Evolutionary conservation across 2,797 vertebrate genomes (phyloP).

Genomic region (Channa striata): DNA sequence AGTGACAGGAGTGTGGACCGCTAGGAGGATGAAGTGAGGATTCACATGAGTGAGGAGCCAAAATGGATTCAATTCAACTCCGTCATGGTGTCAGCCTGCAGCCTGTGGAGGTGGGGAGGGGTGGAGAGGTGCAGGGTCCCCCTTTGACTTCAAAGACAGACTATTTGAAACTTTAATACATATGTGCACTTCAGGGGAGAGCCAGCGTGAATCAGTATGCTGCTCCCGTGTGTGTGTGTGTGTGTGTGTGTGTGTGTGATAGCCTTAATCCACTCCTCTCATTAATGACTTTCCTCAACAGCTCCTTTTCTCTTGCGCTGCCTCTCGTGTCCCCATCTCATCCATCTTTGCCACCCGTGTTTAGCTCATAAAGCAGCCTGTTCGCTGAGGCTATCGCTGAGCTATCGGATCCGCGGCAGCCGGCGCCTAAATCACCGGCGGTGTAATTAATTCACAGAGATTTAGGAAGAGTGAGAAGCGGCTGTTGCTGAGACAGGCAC

Average conservation of each 20-base stretch:
- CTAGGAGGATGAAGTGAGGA: slow-evolving; percentile 43
- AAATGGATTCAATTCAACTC: slow-evolving; percentile 48
- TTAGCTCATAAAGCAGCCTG: slow-evolving; percentile 48
- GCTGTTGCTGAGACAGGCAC: slow-evolving; percentile 46
- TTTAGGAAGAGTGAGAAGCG: slow-evolving; percentile 44
- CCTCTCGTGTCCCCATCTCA: neutral
- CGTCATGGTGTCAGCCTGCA: slow-evolving; percentile 30
- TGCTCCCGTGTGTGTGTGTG: neutral
- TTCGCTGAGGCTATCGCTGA: slow-evolving; percentile 35
- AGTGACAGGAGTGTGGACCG: slow-evolving; percentile 52
- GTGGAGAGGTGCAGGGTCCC: slow-evolving; percentile 1
- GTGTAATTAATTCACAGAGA: slow-evolving; percentile 61
- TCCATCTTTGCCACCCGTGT: slow-evolving; percentile 33
- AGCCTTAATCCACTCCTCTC: slow-evolving; percentile 29
- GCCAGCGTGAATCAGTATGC: slow-evolving; percentile 32
- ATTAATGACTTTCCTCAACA: slow-evolving; percentile 43
- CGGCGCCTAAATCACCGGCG: slow-evolving; percentile 30
- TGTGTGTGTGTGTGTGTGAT: slow-evolving; percentile 11
- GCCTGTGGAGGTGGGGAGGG: slow-evolving; percentile 5
- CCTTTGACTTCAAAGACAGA: slow-evolving; percentile 8
- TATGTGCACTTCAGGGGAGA: slow-evolving; percentile 14
- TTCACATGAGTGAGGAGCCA: slow-evolving; percentile 43
- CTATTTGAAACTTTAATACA: slow-evolving; percentile 13
- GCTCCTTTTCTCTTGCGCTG: slow-evolving; percentile 3
- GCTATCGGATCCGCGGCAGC: slow-evolving; percentile 5